Percentiles rank a stretch among this genome's conserved stretches.
Evolutionary conservation across 2,113 vertebrate species (phyloP).

Genomic region (Phaethornis superciliosus): DNA sequence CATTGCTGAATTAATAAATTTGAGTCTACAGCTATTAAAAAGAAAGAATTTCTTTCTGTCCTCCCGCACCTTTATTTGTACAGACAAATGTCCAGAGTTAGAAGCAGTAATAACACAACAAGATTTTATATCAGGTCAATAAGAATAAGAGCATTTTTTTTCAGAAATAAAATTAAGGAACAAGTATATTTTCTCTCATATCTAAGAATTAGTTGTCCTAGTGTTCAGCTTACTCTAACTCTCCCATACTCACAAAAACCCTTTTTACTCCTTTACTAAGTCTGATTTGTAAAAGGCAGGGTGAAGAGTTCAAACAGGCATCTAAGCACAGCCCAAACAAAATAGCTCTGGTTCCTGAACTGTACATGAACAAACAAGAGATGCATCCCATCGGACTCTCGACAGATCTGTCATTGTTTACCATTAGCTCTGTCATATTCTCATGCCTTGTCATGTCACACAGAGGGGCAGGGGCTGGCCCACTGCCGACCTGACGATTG

Average conservation of each 20-base stretch:
- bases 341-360: constrained; percentile 57
- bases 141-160: neutral
- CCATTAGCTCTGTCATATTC: constrained; percentile 68
- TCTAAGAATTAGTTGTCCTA: neutral
- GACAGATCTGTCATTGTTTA: constrained; percentile 76
- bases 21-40: neutral
- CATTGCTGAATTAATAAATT: neutral
- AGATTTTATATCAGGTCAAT: neutral
- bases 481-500: constrained; percentile 16
- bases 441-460: constrained; percentile 64
- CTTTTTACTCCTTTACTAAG: constrained; percentile 47
- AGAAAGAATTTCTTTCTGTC: neutral
- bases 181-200: neutral
- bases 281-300: constrained; percentile 58
- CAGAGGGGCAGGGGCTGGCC: constrained; percentile 50
- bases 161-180: neutral
- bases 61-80: neutral
- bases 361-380: constrained; percentile 45
- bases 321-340: constrained; percentile 64
- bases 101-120: neutral
- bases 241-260: neutral
- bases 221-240: constrained; percentile 37
- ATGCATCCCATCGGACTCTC: constrained; percentile 41
- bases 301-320: constrained; percentile 76
- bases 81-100: neutral